These are phyloP conservation scores for Orchesellides sinensis DNA, from an alignment of 2,888 invertebrate species.

Conservation along the genomic window DNA sequence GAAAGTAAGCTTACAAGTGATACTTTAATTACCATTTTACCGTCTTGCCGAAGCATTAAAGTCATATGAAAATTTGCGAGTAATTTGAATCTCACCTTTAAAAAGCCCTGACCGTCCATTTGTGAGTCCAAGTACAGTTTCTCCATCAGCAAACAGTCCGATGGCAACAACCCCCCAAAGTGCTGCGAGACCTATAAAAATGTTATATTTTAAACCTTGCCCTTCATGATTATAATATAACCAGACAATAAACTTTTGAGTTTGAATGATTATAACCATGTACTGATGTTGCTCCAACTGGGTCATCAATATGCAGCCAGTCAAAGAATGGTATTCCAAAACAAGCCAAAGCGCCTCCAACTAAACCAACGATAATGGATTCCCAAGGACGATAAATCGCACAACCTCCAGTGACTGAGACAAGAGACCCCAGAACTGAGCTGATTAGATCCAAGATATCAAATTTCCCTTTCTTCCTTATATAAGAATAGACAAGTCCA, in stretches of 20 bases:
- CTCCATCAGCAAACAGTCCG: slow-evolving; percentile 92
- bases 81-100: slow-evolving; percentile 75
- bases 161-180: slow-evolving; percentile 89
- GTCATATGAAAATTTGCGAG: too few species aligned
- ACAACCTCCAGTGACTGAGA: slow-evolving; percentile 92
- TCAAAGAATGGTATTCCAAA: slow-evolving; percentile 86
- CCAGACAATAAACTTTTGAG: too few species aligned
- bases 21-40: too few species aligned
- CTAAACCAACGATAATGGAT: slow-evolving; percentile 86
- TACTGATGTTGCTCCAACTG: slow-evolving; percentile 93
- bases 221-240: background rate
- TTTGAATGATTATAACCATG: too few species aligned
- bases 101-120: slow-evolving; percentile 78
- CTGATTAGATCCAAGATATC: slow-evolving; percentile 93
- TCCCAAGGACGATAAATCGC: slow-evolving; percentile 93
- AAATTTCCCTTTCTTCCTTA: slow-evolving; percentile 83
- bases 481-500: slow-evolving; percentile 82
- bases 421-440: slow-evolving; percentile 90
- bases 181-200: slow-evolving; percentile 76
- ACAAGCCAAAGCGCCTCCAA: slow-evolving; percentile 87
- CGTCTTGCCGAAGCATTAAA: too few species aligned
- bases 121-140: slow-evolving; percentile 88
- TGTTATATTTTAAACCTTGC: background rate
- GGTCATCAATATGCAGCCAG: slow-evolving; percentile 88
- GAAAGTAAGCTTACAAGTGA: too few species aligned